Evolutionary conservation across 2,113 vertebrate genomes (phyloP).

Genomic region (Melozone crissalis): DNA sequence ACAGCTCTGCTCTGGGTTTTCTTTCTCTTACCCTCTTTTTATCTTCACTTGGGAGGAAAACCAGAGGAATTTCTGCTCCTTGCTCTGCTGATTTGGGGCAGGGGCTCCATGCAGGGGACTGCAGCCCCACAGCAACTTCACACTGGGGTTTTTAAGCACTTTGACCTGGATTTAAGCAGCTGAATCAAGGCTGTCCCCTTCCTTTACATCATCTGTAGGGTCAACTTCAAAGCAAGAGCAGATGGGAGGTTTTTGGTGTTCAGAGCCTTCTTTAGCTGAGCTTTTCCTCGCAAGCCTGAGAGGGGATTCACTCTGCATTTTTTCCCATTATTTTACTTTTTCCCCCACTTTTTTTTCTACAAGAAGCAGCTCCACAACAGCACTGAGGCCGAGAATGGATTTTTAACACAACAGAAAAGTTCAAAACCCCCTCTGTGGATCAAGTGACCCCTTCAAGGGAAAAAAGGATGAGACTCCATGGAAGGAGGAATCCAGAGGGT

Average conservation of each 20-base stretch:
- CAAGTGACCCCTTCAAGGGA: background rate
- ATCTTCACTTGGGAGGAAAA: background rate
- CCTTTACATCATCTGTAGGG: background rate
- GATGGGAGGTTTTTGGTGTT: background rate
- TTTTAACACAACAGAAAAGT: background rate
- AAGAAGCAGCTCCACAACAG: background rate
- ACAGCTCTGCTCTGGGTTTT: background rate
- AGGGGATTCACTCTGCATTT: background rate
- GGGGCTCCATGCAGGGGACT: background rate
- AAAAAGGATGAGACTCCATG: background rate
- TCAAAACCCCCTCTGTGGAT: background rate
- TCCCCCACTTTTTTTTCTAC: rapidly evolving
- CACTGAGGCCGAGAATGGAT: rapidly evolving
- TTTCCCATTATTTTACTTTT: background rate
- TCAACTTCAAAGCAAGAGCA: background rate
- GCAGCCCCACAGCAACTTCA: background rate
- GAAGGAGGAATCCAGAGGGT: background rate
- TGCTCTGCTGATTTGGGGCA: background rate
- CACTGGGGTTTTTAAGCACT: background rate
- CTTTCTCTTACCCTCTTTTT: background rate
- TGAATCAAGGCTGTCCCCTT: background rate
- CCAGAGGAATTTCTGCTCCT: background rate
- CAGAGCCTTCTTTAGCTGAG: background rate
- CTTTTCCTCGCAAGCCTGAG: background rate
- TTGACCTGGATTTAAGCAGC: background rate